Evolutionary conservation across 2,113 vertebrate genomes (phyloP).

Genomic region (Actenoides lindsayi): DNA sequence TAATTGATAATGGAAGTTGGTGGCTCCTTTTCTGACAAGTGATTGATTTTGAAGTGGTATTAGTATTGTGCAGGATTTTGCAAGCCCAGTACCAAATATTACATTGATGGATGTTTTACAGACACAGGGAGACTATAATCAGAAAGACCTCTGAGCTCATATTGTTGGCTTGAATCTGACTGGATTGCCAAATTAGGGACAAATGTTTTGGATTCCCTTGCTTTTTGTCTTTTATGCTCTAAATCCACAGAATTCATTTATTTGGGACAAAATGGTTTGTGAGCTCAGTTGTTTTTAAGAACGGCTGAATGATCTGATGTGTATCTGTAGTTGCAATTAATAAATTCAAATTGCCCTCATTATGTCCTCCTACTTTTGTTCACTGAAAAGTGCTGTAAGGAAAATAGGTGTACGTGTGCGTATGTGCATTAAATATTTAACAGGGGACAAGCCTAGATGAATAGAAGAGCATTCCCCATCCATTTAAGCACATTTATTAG

Average conservation of each 20-base stretch:
- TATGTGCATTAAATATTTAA: not conserved
- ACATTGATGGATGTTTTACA: not conserved
- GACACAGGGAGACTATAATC: not conserved
- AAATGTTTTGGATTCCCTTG: not conserved
- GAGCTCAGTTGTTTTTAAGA: not conserved
- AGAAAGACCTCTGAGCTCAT: not conserved
- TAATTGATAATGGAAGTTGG: not conserved
- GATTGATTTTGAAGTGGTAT: not conserved
- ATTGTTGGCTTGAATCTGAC: not conserved
- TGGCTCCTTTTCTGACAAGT: not conserved
- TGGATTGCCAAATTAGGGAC: not conserved
- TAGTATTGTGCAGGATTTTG: not conserved
- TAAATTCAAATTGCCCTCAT: not conserved
- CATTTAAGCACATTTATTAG: constrained; percentile 26
- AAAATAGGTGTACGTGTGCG: not conserved
- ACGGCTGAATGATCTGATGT: not conserved
- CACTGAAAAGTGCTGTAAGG: not conserved
- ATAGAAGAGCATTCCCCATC: not conserved
- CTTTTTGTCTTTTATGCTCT: not conserved
- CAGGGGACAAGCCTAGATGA: not conserved
- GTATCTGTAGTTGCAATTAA: not conserved
- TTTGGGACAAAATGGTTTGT: not conserved
- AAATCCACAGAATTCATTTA: not conserved
- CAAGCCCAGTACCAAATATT: not conserved
- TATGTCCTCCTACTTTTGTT: not conserved